phyloP scores from a whole-genome alignment of 2,888 invertebrate species.

The Helobdella robusta region DNA sequence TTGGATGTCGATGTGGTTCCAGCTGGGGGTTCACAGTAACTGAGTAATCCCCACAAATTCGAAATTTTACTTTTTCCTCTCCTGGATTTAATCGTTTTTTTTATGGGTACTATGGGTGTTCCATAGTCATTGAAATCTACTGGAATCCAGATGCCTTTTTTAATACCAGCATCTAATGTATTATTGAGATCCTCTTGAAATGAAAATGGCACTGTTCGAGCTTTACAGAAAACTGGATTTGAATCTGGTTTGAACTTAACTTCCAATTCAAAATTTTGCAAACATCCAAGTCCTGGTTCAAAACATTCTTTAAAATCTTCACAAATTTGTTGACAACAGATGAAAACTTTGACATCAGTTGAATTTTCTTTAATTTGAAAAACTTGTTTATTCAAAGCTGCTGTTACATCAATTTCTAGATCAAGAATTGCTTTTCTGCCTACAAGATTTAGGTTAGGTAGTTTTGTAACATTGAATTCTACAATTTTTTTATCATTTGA shows the following conservation, averaged over 20 bases:
- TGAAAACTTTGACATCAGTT: too few species aligned
- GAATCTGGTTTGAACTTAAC: background rate
- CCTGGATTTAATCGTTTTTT: background rate
- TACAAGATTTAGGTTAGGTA: too few species aligned
- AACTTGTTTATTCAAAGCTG: too few species aligned
- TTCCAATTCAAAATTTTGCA: background rate
- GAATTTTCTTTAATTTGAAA: too few species aligned
- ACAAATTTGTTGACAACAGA: background rate
- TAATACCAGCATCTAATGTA: too few species aligned
- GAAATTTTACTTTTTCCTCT: background rate
- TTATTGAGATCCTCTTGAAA: too few species aligned
- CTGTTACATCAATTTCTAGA: too few species aligned
- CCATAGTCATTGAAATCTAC: background rate
- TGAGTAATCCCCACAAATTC: slow-evolving; percentile 3
- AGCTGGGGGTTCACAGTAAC: background rate
- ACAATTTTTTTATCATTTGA: too few species aligned
- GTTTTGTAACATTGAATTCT: too few species aligned
- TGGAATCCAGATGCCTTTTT: background rate
- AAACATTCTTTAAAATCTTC: background rate
- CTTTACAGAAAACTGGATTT: background rate
- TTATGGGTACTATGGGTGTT: background rate
- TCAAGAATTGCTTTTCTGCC: too few species aligned
- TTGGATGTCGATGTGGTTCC: background rate
- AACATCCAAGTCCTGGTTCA: background rate
- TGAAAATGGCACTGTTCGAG: too few species aligned